A percentile compares a stretch with the other conserved stretches of the same genome.
These are phyloP conservation scores for Meiosimyza platycephala DNA, from an alignment of 2,888 invertebrate genomes.

Conservation along the genomic window DNA sequence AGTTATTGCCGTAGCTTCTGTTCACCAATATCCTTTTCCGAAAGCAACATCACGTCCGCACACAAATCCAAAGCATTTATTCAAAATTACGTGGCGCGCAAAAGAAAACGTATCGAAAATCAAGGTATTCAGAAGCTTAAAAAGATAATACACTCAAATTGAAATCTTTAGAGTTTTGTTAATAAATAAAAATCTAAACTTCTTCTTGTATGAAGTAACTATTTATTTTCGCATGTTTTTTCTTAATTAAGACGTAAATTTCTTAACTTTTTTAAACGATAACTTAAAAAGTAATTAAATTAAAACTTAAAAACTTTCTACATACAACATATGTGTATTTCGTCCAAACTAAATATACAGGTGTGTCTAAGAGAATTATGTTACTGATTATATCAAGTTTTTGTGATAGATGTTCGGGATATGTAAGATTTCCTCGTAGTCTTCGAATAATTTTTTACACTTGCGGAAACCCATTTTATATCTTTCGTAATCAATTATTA, in stretches of 20 bases:
- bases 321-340: conserved; percentile 46
- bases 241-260: conserved; percentile 11
- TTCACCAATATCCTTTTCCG: conserved; percentile 61
- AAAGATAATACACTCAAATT: conserved; percentile 30
- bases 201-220: not conserved
- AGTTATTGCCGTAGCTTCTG: conserved; percentile 68
- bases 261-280: conserved; percentile 24
- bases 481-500: no score
- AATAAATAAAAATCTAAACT: conserved; percentile 14
- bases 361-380: no score
- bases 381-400: no score
- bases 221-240: conserved; percentile 20
- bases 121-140: conserved; percentile 63
- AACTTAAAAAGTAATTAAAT: conserved; percentile 30
- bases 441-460: no score
- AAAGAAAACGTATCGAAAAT: conserved; percentile 67
- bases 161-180: not conserved
- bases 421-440: no score
- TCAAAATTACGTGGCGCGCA: conserved; percentile 65
- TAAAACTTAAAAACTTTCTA: conserved; percentile 25
- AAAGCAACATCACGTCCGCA: conserved; percentile 60
- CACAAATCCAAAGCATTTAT: conserved; percentile 64
- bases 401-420: no score
- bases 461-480: no score
- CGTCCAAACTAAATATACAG: conserved; percentile 57